Base-by-base conservation (phyloP, 2,888 invertebrate genomes). In the Anticlea derivata region DNA sequence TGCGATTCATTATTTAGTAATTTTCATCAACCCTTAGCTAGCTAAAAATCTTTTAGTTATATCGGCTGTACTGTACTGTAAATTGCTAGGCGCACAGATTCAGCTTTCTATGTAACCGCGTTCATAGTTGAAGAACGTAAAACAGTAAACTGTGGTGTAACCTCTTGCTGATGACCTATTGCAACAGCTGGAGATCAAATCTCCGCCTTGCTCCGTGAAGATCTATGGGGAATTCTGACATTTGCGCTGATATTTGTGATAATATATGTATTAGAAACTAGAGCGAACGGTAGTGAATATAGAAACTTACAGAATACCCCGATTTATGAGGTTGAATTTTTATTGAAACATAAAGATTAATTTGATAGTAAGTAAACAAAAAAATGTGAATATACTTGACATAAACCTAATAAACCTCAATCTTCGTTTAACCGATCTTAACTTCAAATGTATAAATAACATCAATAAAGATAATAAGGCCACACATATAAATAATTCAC, bases 151-250 rank as follows among this genome's bases (percentile, higher is more conserved):
- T 48, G 45, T 62, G 62, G 43, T 29, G 45, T 49, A 68, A 58
- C 62, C 61, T 59, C 61, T 60, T 47, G 52, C 55, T 58, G 58
- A 59, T 65, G 66, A 73, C 70, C 72, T 73, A 73, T 73, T 66
- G 60, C 46, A 39, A 48, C 35, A 48, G 33, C 29, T 33, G 10
- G 26, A 44, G 53, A 40, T 53, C 34, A 30, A 8, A 47, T 43
- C 37, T 38, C 34, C 29, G 23, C 13, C 22, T 17, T 34, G 13
- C 23, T 48, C 13, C 22, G 7, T 20, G 48, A 49, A 44, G 31
- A 58, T 37, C 39, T 17, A 57, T 41, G 34, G 13, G 53, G 52
- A 58, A 56, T 46, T 52, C 48, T 62, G 64, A 55, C 61, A 66
- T 68, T 64, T 61, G 27, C 10, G 5, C 7, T 49, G 35, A 27